phyloP scores from a whole-genome alignment of 2,888 invertebrate species.

The Nephrotoma flavescens region DNA sequence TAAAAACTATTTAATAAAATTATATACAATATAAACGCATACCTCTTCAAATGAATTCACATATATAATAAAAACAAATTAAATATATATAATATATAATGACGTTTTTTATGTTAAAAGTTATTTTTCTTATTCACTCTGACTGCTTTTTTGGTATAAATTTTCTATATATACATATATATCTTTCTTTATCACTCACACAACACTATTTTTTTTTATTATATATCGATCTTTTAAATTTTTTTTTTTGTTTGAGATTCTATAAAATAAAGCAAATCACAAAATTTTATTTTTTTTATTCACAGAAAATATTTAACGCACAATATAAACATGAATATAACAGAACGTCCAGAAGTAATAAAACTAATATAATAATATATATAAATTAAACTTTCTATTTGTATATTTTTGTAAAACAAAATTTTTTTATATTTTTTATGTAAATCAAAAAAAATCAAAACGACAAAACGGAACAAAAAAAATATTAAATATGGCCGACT shows the following conservation, averaged over 20 bases:
- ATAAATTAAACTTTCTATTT: neutral
- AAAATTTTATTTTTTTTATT: neutral
- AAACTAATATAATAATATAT: neutral
- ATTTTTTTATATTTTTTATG: neutral
- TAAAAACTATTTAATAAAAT: neutral
- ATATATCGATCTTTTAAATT: neutral
- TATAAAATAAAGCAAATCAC: neutral
- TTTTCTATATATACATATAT: neutral
- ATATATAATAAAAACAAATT: neutral
- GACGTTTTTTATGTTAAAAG: neutral
- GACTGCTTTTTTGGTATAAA: neutral
- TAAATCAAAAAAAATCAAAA: neutral
- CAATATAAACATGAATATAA: neutral
- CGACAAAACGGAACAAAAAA: neutral
- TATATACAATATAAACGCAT: neutral
- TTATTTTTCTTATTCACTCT: neutral
- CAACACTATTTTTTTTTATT: neutral
- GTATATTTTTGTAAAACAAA: neutral
- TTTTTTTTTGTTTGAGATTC: neutral
- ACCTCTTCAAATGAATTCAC: neutral
- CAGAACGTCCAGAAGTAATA: neutral
- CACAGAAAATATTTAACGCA: neutral
- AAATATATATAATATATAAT: neutral
- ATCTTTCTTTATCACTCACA: neutral
- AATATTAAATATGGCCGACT: neutral